Base-by-base conservation (phyloP, 2,888 invertebrate species). In the Malacosoma neustria region DNA sequence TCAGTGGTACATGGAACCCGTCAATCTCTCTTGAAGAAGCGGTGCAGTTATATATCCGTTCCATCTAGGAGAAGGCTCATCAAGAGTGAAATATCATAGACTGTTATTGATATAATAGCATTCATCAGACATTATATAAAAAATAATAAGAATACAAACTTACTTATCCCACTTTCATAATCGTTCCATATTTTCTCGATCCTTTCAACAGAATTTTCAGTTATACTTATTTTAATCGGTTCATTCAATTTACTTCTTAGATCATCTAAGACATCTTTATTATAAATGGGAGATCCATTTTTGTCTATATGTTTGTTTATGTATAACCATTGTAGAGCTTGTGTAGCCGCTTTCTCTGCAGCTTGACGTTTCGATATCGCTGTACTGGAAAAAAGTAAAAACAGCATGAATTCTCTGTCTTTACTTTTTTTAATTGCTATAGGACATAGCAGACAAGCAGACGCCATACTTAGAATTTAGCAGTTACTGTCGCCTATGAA, bases 271-370 rank as follows among this genome's bases (percentile, higher is more conserved):
- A 81, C 72, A 2, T 62, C 46, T 37, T 59, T 56, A 12, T 81
- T 68, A 41, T 87, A 87, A 13, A 90, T 38, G 0, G 90, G 91
- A 1, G 54, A 40, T 0, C 88, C 88, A 15, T 77, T 64, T 0
- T 49, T 51, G 38, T 82, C 73, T 31, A 92, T 79, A 49, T 75
- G 77, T 1, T 72, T 71, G 32, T 75, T 75, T 3, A 53, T 50
- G 38, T 82, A 74, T 1, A 91, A 61, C 87, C 89, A 90, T 11
- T 81, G 67, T 0, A 91, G 57, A 0, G 86, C 88, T 56, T 82
- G 81, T 0, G 69, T 49, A 0, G 90, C 87, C n/a, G 88, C 88
- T 48, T 81, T 79, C 31, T 77, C 72, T 0, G 86, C 79, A 1
- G 91, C 89, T 29, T 72, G 67, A 1, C 75, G 71, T 70, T 91